phyloP scores from a whole-genome alignment of 2,113 vertebrate species.

The Zapus hudsonius region DNA sequence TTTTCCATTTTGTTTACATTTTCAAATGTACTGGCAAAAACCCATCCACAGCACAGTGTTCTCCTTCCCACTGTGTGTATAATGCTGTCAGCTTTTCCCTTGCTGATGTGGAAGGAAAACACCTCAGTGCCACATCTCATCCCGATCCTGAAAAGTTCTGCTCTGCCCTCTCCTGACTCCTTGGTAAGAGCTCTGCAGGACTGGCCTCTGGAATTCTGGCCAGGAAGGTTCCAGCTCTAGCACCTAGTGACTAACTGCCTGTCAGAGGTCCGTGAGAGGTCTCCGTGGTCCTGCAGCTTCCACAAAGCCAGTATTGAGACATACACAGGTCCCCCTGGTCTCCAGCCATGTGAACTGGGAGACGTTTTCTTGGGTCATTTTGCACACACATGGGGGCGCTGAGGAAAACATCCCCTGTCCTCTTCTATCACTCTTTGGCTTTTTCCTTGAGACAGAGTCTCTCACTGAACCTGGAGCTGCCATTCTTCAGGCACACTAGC shows the following conservation, averaged over 20 bases:
- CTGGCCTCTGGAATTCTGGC: background rate
- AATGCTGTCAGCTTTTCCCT: background rate
- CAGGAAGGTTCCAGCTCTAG: background rate
- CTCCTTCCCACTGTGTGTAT: background rate
- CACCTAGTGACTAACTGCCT: background rate
- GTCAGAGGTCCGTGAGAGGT: background rate
- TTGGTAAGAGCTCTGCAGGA: background rate
- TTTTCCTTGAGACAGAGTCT: too few relatives aligned
- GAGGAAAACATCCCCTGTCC: too few relatives aligned
- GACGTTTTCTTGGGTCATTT: background rate
- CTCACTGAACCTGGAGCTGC: too few relatives aligned
- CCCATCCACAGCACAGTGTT: too few relatives aligned
- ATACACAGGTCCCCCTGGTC: background rate
- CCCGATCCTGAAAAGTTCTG: background rate
- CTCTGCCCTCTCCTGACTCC: background rate
- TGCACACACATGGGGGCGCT: too few relatives aligned
- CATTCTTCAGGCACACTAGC: too few relatives aligned
- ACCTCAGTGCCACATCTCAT: fast-evolving
- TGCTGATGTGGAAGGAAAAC: background rate
- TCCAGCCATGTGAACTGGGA: background rate
- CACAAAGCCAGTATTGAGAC: background rate
- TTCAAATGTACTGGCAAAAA: background rate
- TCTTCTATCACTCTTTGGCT: too few relatives aligned
- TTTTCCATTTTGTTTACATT: background rate
- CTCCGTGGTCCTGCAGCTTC: background rate